These are phyloP conservation scores for Mycteria americana DNA, from an alignment of 2,797 vertebrate species.

Conservation along the genomic window DNA sequence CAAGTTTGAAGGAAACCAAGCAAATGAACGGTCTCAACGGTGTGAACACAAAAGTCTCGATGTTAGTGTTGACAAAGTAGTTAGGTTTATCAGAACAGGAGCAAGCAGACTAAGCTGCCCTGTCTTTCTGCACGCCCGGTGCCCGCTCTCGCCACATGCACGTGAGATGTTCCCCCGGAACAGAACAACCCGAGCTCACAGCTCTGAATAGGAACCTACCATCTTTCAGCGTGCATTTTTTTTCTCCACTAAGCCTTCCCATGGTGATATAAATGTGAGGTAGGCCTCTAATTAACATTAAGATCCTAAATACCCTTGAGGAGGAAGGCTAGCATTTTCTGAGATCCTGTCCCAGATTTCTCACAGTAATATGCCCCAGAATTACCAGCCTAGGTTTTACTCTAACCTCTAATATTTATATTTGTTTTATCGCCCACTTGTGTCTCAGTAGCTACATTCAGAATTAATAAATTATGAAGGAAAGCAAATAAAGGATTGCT, in stretches of 20 bases:
- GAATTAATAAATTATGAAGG: constrained; percentile 28
- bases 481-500: constrained; percentile 12
- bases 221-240: not conserved
- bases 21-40: not conserved
- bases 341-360: not conserved
- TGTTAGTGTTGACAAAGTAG: not conserved
- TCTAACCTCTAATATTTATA: not conserved
- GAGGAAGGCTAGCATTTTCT: not conserved
- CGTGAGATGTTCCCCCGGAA: not conserved
- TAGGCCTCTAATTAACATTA: not conserved
- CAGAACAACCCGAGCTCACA: not conserved
- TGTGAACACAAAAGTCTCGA: not conserved
- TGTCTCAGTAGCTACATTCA: not conserved
- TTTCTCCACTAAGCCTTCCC: not conserved
- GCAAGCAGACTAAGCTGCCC: not conserved
- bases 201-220: not conserved
- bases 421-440: not conserved
- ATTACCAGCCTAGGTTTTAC: not conserved
- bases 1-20: not conserved
- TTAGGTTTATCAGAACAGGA: not conserved
- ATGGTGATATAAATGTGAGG: not conserved
- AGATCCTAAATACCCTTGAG: not conserved
- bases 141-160: not conserved
- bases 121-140: not conserved
- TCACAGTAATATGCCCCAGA: not conserved